These are phyloP conservation scores for Xiphorhynchus elegans DNA, from an alignment of 2,113 vertebrate species.

Conservation along the genomic window DNA sequence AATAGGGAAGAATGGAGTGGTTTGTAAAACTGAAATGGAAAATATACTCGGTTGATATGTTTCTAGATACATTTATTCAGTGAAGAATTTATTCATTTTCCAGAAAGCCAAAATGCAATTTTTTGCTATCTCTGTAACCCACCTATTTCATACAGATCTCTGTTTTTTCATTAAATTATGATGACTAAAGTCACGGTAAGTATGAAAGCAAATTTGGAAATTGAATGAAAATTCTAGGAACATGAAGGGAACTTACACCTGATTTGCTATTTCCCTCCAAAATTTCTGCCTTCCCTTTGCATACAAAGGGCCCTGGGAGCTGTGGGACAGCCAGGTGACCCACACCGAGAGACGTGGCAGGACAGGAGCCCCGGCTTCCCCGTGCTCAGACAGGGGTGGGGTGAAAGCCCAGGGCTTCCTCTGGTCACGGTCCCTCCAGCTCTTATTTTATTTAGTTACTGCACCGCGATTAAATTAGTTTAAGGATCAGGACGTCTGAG, in stretches of 20 bases:
- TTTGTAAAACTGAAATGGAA: not conserved
- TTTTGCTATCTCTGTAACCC: too few species aligned
- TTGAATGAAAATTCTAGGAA: too few species aligned
- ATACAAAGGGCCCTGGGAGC: too few species aligned
- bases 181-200: too few species aligned
- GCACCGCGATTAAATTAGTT: not conserved
- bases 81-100: too few species aligned
- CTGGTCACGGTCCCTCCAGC: not conserved
- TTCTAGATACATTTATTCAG: not conserved
- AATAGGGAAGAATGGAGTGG: not conserved
- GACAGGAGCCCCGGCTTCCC: not conserved
- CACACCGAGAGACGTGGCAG: not conserved
- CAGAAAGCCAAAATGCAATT: too few species aligned
- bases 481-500: not conserved
- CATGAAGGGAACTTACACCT: too few species aligned
- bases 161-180: too few species aligned
- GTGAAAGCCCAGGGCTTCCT: not conserved
- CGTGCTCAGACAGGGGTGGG: rapidly evolving
- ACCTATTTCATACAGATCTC: too few species aligned
- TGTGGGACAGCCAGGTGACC: not conserved
- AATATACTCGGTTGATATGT: not conserved
- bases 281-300: too few species aligned
- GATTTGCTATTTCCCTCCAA: too few species aligned
- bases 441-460: not conserved
- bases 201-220: too few species aligned